Percentiles rank a stretch among this genome's conserved stretches.
phyloP scores from a whole-genome alignment of 2,797 vertebrate genomes.

The Nannoperca australis region DNA sequence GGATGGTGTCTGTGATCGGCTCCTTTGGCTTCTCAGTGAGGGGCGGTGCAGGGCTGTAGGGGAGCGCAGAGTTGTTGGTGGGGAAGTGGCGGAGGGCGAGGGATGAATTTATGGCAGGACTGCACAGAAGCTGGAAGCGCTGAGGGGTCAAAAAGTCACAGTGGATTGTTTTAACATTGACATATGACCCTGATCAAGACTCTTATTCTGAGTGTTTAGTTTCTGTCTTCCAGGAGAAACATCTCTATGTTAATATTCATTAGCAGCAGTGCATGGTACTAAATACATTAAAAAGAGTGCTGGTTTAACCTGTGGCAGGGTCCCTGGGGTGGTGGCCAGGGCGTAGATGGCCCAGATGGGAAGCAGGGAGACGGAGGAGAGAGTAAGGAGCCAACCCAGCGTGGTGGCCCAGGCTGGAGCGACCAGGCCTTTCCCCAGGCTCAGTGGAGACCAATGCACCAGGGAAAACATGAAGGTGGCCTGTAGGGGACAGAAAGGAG shows the following conservation, averaged over 20 bases:
- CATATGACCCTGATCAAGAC: not conserved
- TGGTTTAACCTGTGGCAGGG: constrained; percentile 68
- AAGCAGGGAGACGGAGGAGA: constrained; percentile 83
- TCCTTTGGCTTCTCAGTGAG: constrained; percentile 59
- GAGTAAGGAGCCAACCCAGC: constrained; percentile 79
- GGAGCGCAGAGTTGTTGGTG: constrained; percentile 1
- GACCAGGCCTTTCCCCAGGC: constrained; percentile 71
- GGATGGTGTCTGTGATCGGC: constrained; percentile 11
- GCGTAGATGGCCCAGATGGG: constrained; percentile 81
- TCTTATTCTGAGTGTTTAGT: not conserved
- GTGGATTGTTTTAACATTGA: not conserved
- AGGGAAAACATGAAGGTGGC: constrained; percentile 82
- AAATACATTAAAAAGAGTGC: not conserved
- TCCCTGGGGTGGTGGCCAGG: constrained; percentile 72
- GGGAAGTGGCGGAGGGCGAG: constrained; percentile 33
- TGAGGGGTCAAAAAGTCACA: constrained; percentile 33
- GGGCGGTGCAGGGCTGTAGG: constrained; percentile 45
- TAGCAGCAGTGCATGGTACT: not conserved
- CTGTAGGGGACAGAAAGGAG: constrained; percentile 47
- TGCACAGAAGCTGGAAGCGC: constrained; percentile 77
- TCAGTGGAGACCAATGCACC: constrained; percentile 80
- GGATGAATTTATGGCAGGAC: constrained; percentile 40
- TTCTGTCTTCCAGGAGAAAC: not conserved
- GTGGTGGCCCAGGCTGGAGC: constrained; percentile 77
- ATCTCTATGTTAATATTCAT: not conserved